phyloP scores from a whole-genome alignment of 2,888 invertebrate genomes.

The Lampropteryx suffumata region DNA sequence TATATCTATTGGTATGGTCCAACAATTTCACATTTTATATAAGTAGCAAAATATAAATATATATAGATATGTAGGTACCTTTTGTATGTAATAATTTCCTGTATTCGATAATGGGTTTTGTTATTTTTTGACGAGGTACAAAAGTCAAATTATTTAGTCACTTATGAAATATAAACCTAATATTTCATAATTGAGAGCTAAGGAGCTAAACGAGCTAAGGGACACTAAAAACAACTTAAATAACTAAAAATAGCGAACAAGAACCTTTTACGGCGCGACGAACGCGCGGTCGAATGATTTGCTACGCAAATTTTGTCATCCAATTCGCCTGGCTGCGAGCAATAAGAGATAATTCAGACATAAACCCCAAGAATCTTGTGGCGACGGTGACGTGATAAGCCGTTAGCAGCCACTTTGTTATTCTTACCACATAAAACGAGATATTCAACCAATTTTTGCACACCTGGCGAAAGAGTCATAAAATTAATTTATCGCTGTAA shows the following conservation, averaged over 20 bases:
- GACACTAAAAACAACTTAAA: no score
- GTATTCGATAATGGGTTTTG: no score
- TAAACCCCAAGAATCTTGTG: constrained; percentile 52
- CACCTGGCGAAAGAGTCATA: constrained; percentile 25
- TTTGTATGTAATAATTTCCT: no score
- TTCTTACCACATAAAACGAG: constrained; percentile 13
- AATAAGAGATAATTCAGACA: constrained; percentile 52
- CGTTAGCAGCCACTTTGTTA: constrained; percentile 11
- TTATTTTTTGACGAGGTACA: no score
- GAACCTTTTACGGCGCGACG: constrained; percentile 42
- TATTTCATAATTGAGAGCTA: no score
- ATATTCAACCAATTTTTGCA: constrained; percentile 14
- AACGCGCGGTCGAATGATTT: constrained; percentile 57
- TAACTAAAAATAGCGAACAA: constrained; percentile 10
- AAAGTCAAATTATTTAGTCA: no score
- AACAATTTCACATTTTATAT: no score
- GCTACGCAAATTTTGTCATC: constrained; percentile 55
- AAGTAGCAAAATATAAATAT: no score
- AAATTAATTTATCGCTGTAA: constrained; percentile 39
- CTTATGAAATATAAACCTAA: no score
- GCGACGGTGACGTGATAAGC: constrained; percentile 25
- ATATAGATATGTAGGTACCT: no score
- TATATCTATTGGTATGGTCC: no score
- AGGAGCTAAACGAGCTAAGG: no score
- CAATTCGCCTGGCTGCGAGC: constrained; percentile 51